Base-by-base conservation (phyloP, 2,797 vertebrate genomes). In the Mormyrus proboscirostris region DNA sequence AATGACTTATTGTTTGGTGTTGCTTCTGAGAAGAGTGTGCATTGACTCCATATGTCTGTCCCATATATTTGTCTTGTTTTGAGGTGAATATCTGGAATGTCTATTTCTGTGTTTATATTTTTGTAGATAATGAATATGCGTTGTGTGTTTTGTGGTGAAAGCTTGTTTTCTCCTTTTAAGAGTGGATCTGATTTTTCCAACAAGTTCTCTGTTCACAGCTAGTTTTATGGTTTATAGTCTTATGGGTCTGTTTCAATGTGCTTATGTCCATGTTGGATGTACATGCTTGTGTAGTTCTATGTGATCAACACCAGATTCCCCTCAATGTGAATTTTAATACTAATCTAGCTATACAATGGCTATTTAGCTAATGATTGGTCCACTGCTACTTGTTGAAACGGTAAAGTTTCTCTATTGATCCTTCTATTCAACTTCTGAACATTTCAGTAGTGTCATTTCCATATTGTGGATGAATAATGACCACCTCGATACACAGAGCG, bases 31-130 rank as follows among this genome's bases (percentile, higher is more conserved):
- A 50, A 83, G 19, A 83, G 44, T 50, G 44, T 10, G n/a, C 19
- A 9, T 50, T 47, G 38, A 83, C 38, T 88, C n/a, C 83, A 47
- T 29, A n/a, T 85, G 90, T 90, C 83, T 86, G 33, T 85, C 41
- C 22, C 62, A 22, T 73, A 79, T 65, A 19, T 55, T 25, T 59
- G 9, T 44, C 29, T 57, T 55, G 25, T 89, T 89, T 33, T 84
- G 51, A 14, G 83, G 14, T 25, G 12, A 25, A 51, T 50, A 12
- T 86, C 47, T 86, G 79, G 79, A 22, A 22, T 84, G 82, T 25
- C n/a, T 53, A 1, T 86, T 29, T 16, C 8, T 51, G 50, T 55
- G 19, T 85, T 51, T 85, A 25, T 85, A 8, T 49, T 51, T 49
- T 25, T 85, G n/a, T 51, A 50, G 29, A 9, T 85, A 12, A n/a